phyloP scores from a whole-genome alignment of 2,113 vertebrate species.

The Danionella cerebrum region DNA sequence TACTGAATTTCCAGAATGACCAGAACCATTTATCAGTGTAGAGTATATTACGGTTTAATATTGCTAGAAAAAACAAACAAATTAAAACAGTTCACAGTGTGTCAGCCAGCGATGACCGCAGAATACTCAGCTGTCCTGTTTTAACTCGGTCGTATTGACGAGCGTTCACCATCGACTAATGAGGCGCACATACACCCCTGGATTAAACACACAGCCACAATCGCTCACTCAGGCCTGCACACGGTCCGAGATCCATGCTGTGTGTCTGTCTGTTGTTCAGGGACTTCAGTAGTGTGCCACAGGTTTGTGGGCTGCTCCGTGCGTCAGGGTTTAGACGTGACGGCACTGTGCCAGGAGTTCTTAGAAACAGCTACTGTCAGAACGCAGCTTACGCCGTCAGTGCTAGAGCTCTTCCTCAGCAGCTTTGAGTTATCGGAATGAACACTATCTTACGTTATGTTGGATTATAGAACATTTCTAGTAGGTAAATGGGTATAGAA shows the following conservation, averaged over 20 bases:
- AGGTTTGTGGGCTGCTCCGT: conserved; percentile 42
- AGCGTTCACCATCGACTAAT: conserved; percentile 21
- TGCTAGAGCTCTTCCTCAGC: background rate
- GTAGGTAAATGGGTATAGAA: too few species aligned
- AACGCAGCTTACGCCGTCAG: conserved; percentile 19
- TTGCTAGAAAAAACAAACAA: background rate
- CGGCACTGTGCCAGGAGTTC: conserved; percentile 50
- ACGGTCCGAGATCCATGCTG: background rate
- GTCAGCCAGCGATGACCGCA: background rate
- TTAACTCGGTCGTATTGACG: background rate
- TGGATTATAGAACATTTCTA: too few species aligned
- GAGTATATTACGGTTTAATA: too few species aligned
- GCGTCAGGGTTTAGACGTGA: conserved; percentile 54
- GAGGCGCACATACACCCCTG: background rate
- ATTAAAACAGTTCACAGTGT: background rate
- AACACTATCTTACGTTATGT: too few species aligned
- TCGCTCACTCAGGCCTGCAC: background rate
- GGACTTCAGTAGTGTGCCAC: background rate
- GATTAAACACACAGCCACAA: background rate
- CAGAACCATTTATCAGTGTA: too few species aligned
- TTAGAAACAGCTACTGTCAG: conserved; percentile 41
- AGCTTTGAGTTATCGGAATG: background rate
- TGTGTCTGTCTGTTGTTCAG: background rate
- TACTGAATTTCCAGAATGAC: too few species aligned
- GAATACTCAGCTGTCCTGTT: background rate